Conservation (phyloP, 2,888 invertebrate species). For the Cosmopolites sordidus region DNA sequence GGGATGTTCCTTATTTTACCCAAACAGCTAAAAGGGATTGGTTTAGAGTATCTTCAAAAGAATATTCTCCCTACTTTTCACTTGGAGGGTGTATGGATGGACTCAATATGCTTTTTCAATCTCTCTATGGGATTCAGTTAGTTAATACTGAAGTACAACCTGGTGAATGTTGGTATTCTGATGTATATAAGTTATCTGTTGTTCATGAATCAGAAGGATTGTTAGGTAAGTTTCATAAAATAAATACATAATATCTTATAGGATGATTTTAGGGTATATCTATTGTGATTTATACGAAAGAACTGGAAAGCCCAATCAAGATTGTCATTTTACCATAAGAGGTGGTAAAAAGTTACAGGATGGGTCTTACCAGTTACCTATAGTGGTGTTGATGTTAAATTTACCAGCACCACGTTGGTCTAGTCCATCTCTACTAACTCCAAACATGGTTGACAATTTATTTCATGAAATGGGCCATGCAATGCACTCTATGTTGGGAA, state of each 20-base stretch:
- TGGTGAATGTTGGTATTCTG: constrained; percentile 67
- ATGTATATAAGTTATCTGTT: constrained; percentile 91
- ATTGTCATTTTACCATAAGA: constrained; percentile 98
- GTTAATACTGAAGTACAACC: constrained; percentile 66
- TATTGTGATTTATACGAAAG: constrained; percentile 97
- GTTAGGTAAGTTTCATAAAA: constrained; percentile 56
- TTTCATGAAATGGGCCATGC: constrained; percentile 99
- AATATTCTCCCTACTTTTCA: constrained; percentile 83
- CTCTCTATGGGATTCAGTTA: constrained; percentile 77
- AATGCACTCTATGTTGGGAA: constrained; percentile 96
- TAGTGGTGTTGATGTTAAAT: constrained; percentile 91
- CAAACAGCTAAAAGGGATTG: constrained; percentile 68
- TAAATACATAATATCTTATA: neutral
- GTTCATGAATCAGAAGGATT: constrained; percentile 74
- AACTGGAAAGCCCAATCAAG: constrained; percentile 89
- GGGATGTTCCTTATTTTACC: constrained; percentile 88
- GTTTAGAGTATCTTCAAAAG: constrained; percentile 64
- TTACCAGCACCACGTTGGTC: constrained; percentile 71
- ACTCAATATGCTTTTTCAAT: constrained; percentile 79
- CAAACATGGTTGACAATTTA: constrained; percentile 87
- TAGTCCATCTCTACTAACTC: constrained; percentile 74
- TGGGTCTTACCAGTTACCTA: constrained; percentile 83
- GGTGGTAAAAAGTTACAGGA: constrained; percentile 79
- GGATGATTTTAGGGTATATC: constrained; percentile 56
- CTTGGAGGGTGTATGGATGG: constrained; percentile 97